Percentiles rank a stretch among this genome's conserved stretches.
Conservation (phyloP, 2,113 vertebrate species). For the Pachyramphus minor region DNA sequence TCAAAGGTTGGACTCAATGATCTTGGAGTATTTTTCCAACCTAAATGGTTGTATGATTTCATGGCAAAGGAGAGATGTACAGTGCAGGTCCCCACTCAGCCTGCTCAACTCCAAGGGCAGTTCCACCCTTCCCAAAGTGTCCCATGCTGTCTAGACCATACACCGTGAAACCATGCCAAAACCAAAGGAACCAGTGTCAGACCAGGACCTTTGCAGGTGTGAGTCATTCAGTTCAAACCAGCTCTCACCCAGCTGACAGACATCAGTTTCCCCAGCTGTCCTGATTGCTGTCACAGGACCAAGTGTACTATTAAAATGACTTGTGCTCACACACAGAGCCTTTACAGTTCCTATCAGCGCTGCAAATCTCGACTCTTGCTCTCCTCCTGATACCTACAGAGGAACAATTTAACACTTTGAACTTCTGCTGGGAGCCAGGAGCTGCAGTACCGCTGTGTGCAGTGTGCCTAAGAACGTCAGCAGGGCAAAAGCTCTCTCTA, state of each 20-base stretch:
- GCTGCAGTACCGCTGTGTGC: neutral
- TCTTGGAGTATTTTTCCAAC: neutral
- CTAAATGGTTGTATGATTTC: neutral
- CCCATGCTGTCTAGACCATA: rapidly evolving
- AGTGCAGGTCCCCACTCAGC: neutral
- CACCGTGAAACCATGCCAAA: neutral
- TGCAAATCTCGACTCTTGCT: neutral
- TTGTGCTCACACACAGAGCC: neutral
- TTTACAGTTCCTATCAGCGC: neutral
- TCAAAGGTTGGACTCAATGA: neutral
- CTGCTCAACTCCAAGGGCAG: neutral
- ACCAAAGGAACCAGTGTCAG: neutral
- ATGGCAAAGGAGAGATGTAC: neutral
- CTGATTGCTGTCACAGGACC: neutral
- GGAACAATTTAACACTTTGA: neutral
- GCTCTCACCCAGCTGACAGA: neutral
- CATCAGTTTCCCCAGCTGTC: neutral
- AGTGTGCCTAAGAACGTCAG: rapidly evolving
- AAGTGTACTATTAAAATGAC: neutral
- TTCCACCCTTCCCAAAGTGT: neutral
- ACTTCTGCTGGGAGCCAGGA: rapidly evolving
- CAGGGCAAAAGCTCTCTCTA: conserved; percentile 11
- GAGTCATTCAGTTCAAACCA: neutral
- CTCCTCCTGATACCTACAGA: neutral
- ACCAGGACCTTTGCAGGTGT: neutral